These are phyloP conservation scores for Tenualosa ilisha DNA, from an alignment of 2,797 vertebrate species.

Conservation along the genomic window DNA sequence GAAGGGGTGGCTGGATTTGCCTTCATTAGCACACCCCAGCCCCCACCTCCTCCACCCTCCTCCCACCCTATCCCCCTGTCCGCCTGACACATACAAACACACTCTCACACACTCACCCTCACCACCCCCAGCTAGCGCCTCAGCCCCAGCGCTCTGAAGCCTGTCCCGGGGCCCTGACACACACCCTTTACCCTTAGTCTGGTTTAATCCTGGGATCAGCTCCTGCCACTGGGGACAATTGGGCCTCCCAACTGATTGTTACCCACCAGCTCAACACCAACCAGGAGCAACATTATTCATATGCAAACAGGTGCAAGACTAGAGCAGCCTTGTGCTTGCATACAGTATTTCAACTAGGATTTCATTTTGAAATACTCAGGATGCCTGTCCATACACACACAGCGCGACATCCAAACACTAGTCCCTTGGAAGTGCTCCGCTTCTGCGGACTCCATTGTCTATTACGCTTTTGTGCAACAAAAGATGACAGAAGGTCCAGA, in stretches of 20 bases:
- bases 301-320: not conserved
- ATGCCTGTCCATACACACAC: not conserved
- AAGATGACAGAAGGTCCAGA: not conserved
- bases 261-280: not conserved
- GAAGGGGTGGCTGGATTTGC: not conserved
- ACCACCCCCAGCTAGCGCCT: too few relatives aligned
- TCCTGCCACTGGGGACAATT: not conserved
- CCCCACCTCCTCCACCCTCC: not conserved
- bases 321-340: not conserved
- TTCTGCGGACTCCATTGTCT: not conserved
- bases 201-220: constrained; percentile 2
- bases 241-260: not conserved
- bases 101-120: too few relatives aligned
- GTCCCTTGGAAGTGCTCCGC: not conserved
- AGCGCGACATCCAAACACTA: not conserved
- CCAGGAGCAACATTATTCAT: not conserved
- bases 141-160: not conserved
- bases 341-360: not conserved
- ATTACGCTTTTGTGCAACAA: not conserved
- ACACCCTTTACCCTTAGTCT: constrained; percentile 8
- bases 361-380: not conserved
- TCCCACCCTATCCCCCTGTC: too few relatives aligned
- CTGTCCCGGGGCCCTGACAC: not conserved
- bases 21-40: not conserved
- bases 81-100: too few relatives aligned